Conservation (phyloP, 2,113 vertebrate species). For the Gymnocephalus cernua region DNA sequence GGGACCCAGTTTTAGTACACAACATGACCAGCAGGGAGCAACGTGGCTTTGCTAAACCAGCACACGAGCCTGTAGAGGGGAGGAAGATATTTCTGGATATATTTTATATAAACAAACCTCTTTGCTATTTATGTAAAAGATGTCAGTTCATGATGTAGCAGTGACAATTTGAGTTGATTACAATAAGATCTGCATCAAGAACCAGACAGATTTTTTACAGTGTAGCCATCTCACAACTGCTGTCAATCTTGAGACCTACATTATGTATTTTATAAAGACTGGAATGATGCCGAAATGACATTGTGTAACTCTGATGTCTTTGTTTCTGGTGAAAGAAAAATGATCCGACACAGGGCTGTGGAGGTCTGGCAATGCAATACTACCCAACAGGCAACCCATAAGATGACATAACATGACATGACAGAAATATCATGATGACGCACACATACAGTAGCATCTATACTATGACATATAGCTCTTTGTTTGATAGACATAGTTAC, state of each 20-base stretch:
- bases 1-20: neutral
- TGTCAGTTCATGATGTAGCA: neutral
- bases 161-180: neutral
- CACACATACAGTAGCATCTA: too few relatives aligned
- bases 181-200: neutral
- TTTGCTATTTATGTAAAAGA: neutral
- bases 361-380: too few relatives aligned
- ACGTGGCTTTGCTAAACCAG: neutral
- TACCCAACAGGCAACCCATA: too few relatives aligned
- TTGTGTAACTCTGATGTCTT: neutral
- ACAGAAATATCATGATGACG: neutral
- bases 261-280: neutral
- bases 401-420: neutral
- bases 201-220: too few relatives aligned
- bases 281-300: neutral
- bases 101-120: neutral
- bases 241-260: neutral
- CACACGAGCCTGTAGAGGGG: neutral
- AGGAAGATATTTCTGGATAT: neutral
- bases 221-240: too few relatives aligned
- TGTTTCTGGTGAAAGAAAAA: neutral
- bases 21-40: constrained; percentile 36
- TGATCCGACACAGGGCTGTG: too few relatives aligned
- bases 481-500: too few relatives aligned
- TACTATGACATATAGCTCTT: too few relatives aligned